Conservation (phyloP, 1,140 invertebrate genomes). For the Eciton burchellii region DNA sequence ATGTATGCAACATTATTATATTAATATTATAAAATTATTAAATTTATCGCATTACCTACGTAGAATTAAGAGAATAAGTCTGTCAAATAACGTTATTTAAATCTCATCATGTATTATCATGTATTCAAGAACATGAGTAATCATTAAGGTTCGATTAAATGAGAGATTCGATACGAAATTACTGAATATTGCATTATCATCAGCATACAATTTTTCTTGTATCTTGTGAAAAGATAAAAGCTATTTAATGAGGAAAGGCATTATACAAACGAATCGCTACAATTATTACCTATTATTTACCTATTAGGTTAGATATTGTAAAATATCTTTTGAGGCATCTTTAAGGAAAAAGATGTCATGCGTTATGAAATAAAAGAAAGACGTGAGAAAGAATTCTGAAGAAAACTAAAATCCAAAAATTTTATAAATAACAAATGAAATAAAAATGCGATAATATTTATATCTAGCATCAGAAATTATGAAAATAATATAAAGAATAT, state of each 20-base stretch:
- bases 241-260: not conserved
- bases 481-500: too few relatives aligned
- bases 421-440: too few relatives aligned
- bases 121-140: not conserved
- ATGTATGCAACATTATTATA: not conserved
- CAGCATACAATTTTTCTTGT: constrained; percentile 5
- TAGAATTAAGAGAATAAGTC: not conserved
- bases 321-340: too few relatives aligned
- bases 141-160: not conserved
- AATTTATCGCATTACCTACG: too few relatives aligned
- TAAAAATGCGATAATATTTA: too few relatives aligned
- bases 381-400: too few relatives aligned
- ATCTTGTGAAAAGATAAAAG: constrained; percentile 49
- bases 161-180: not conserved
- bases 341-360: too few relatives aligned
- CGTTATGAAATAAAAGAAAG: too few relatives aligned
- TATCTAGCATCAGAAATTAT: too few relatives aligned
- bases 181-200: not conserved
- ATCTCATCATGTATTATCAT: not conserved
- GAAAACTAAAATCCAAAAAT: too few relatives aligned
- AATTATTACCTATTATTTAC: not conserved
- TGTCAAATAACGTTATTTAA: not conserved
- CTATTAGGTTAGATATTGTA: too few relatives aligned
- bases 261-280: not conserved
- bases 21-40: not conserved